phyloP scores from a whole-genome alignment of 2,113 vertebrate genomes.

The Arothron firmamentum region DNA sequence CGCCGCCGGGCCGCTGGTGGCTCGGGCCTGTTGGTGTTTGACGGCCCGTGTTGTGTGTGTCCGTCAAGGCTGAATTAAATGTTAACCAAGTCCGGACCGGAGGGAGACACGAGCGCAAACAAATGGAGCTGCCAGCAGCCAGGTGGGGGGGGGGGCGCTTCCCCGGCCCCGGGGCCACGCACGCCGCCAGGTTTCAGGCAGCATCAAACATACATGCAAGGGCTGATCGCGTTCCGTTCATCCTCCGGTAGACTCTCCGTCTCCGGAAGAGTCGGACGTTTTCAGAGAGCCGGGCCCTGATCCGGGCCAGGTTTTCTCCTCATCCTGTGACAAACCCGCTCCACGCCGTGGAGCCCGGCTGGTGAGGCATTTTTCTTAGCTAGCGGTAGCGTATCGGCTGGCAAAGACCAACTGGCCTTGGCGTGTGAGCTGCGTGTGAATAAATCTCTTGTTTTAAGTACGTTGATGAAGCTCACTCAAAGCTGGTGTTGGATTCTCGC shows the following conservation, averaged over 20 bases:
- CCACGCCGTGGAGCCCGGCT: too few relatives aligned
- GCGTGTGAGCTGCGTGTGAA: too few relatives aligned
- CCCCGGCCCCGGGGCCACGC: constrained; percentile 13
- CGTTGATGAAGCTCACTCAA: too few relatives aligned
- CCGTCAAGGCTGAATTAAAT: constrained; percentile 62
- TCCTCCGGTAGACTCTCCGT: constrained; percentile 2
- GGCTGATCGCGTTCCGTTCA: too few relatives aligned
- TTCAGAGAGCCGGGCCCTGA: too few relatives aligned
- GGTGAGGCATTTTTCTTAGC: too few relatives aligned
- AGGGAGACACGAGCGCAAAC: constrained; percentile 57
- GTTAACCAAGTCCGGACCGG: constrained; percentile 56
- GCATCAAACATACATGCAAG: constrained; percentile 58
- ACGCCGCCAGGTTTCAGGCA: constrained; percentile 28
- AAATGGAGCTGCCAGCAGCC: constrained; percentile 49
- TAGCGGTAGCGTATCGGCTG: too few relatives aligned
- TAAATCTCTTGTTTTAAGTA: too few relatives aligned
- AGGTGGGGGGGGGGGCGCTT: constrained; percentile 17
- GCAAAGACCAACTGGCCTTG: too few relatives aligned
- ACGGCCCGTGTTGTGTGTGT: constrained; percentile 53
- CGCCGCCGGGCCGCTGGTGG: constrained; percentile 37
- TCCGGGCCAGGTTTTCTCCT: not conserved
- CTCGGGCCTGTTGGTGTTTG: constrained; percentile 44
- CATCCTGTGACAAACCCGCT: not conserved
- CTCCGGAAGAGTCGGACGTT: too few relatives aligned
- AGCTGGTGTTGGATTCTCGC: too few relatives aligned